Conservation (phyloP, 2,797 vertebrate genomes). For the Coracias cyanogaster region DNA sequence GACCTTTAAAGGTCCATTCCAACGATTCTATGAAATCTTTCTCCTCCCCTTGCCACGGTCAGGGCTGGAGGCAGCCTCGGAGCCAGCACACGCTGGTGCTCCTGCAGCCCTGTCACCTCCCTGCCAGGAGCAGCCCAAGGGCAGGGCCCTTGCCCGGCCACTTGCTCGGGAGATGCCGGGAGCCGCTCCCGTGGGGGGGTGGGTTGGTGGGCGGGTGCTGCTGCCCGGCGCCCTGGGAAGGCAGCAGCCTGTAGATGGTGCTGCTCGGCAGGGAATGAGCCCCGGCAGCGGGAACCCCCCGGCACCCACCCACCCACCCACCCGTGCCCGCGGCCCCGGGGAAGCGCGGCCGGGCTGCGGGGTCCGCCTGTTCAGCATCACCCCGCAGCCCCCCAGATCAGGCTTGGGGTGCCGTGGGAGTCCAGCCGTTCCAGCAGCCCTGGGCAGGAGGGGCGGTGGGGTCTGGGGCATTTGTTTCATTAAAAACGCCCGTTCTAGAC, state of each 20-base stretch:
- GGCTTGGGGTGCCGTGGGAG: neutral
- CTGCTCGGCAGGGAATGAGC: conserved; percentile 49
- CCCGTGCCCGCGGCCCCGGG: no score
- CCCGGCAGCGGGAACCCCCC: neutral
- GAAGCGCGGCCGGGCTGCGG: neutral
- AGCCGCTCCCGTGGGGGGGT: neutral
- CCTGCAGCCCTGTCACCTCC: rapidly evolving
- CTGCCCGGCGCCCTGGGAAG: neutral
- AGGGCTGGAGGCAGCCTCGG: neutral
- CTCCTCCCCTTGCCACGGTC: neutral
- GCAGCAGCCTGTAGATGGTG: conserved; percentile 47
- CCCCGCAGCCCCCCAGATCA: neutral
- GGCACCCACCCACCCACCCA: neutral
- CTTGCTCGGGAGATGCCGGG: neutral
- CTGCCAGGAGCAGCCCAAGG: rapidly evolving
- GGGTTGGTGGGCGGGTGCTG: neutral
- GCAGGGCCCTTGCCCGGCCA: neutral
- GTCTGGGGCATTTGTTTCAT: neutral
- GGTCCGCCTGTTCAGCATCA: neutral
- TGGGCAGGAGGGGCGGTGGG: neutral
- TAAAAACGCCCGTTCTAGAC: rapidly evolving
- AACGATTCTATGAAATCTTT: neutral
- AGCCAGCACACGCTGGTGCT: neutral
- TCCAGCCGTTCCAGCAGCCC: neutral
- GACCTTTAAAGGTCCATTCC: neutral